Conservation (phyloP, 2,113 vertebrate genomes). For the Pelmatolapia mariae region DNA sequence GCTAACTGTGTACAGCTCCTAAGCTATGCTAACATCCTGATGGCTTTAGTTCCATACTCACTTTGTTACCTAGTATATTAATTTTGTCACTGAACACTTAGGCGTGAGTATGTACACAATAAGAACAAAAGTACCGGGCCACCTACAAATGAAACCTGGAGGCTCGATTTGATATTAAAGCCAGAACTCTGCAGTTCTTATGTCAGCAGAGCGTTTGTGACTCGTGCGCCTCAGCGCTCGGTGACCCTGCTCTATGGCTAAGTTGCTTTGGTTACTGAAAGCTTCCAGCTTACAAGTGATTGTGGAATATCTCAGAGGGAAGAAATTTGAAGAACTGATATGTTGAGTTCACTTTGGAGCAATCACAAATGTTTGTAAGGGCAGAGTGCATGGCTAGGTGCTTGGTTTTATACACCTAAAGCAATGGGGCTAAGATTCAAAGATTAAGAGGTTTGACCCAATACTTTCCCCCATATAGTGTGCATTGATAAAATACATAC, state of each 20-base stretch:
- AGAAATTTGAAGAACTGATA: background rate
- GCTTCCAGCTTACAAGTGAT: no score
- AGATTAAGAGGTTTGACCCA: background rate
- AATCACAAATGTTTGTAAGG: no score
- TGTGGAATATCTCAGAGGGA: background rate
- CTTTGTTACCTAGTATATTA: background rate
- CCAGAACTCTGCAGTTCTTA: background rate
- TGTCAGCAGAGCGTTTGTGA: background rate
- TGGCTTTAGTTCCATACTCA: background rate
- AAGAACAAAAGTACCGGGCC: background rate
- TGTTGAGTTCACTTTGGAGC: background rate
- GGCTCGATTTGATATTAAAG: background rate
- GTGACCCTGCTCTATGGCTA: background rate
- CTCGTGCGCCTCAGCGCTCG: no score
- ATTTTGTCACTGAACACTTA: background rate
- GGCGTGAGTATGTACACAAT: background rate
- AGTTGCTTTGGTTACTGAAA: background rate
- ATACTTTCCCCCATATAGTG: background rate
- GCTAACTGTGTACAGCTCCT: background rate
- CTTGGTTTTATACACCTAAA: background rate
- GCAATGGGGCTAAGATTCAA: background rate
- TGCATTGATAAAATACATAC: background rate
- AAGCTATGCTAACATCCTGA: background rate
- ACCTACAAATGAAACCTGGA: background rate
- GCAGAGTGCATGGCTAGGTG: background rate